Conservation (phyloP, 2,113 vertebrate species). For the Vulpes lagopus region DNA sequence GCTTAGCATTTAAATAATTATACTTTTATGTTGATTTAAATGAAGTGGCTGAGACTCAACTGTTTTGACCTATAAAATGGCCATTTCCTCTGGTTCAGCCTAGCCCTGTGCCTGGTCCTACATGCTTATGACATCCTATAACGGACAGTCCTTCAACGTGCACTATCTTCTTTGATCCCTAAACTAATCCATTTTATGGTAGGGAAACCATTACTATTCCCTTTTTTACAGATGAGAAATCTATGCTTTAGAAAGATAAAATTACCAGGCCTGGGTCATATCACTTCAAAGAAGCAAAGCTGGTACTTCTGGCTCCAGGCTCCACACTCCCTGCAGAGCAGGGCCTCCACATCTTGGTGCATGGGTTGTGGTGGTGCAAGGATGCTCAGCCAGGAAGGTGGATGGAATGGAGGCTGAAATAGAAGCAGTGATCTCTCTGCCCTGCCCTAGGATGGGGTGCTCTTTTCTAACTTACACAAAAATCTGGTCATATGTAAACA, state of each 20-base stretch:
- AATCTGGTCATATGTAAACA: neutral
- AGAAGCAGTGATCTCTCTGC: neutral
- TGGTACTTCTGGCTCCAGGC: neutral
- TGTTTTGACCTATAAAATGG: neutral
- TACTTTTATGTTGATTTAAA: neutral
- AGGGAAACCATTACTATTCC: neutral
- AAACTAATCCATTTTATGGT: neutral
- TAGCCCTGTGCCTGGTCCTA: neutral
- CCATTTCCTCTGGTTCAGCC: neutral
- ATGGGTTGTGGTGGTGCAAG: no score
- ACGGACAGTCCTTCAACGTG: neutral
- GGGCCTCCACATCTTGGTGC: accelerated
- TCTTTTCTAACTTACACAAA: neutral
- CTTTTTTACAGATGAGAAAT: neutral
- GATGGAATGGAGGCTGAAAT: neutral
- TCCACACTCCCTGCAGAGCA: no score
- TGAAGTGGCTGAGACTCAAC: neutral
- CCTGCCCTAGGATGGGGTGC: neutral
- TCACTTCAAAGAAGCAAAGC: neutral
- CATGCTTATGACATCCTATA: neutral
- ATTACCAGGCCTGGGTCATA: no score
- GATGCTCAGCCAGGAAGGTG: neutral
- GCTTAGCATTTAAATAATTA: neutral
- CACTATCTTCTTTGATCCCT: neutral
- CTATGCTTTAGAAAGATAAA: neutral